Evolutionary conservation across 2,888 invertebrate genomes (phyloP).

Genomic region (Ferrisia virgata): DNA sequence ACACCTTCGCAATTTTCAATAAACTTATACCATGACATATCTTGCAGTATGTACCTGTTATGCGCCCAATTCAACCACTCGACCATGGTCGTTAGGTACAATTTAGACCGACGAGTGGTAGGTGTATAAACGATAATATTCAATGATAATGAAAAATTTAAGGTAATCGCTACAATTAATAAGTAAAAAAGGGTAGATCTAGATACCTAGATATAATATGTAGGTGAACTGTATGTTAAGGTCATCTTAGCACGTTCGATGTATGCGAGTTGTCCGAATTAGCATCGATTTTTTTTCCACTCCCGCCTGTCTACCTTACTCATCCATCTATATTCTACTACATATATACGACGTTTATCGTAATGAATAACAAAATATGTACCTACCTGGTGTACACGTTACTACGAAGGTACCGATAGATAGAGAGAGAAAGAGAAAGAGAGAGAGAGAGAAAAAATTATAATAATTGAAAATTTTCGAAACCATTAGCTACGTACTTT

Average conservation of each 20-base stretch:
- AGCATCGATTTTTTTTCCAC: not conserved
- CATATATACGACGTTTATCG: too few relatives aligned
- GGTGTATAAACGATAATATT: not conserved
- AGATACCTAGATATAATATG: not conserved
- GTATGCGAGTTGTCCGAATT: not conserved
- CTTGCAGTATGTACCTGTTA: not conserved
- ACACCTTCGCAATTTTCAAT: not conserved
- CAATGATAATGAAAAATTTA: not conserved
- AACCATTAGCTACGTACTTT: not conserved
- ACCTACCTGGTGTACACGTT: too few relatives aligned
- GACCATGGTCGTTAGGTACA: too few relatives aligned
- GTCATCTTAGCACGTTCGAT: not conserved
- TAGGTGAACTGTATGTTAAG: not conserved
- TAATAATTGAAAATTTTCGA: too few relatives aligned
- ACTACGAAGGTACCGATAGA: too few relatives aligned
- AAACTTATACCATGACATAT: too few relatives aligned
- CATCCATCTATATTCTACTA: too few relatives aligned
- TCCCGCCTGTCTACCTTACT: too few relatives aligned
- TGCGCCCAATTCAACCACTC: not conserved
- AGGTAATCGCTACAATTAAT: constrained; percentile 13
- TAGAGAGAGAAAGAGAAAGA: not conserved
- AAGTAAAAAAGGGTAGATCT: not conserved
- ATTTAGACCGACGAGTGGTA: too few relatives aligned
- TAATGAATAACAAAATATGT: too few relatives aligned
- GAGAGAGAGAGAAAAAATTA: not conserved